A percentile compares a stretch with the other conserved stretches of the same genome.
phyloP scores from a whole-genome alignment of 92 coral and sea anemone genomes.

The Epizoanthus ramosus region DNA sequence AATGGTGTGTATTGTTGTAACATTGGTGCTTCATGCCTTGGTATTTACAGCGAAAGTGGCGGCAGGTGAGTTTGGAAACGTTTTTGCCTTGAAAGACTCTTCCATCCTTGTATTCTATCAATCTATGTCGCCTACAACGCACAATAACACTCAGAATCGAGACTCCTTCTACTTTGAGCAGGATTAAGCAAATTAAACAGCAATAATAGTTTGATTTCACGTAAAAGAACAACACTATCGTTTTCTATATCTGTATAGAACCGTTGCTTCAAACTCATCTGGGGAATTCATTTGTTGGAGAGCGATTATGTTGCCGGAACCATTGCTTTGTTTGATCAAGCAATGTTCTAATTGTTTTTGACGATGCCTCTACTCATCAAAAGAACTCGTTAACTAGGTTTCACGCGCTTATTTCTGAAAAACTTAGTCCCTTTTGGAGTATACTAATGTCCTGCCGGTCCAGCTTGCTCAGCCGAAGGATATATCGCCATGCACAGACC shows the following conservation, averaged over 20 bases:
- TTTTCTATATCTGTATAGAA: background rate
- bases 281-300: background rate
- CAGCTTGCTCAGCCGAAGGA: background rate
- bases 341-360: background rate
- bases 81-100: background rate
- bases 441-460: background rate
- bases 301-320: background rate
- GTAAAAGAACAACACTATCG: too few species aligned
- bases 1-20: background rate
- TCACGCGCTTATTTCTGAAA: background rate
- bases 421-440: background rate
- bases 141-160: background rate
- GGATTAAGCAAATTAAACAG: background rate
- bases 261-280: background rate
- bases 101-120: background rate
- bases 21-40: conserved; percentile 8
- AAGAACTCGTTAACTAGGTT: background rate
- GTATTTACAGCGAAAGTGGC: background rate
- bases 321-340: background rate
- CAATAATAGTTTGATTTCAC: background rate
- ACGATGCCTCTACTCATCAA: too few species aligned
- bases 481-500: background rate
- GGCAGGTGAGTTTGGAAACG: conserved; percentile 5
- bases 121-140: background rate
- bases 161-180: background rate